Evolutionary conservation across 2,113 vertebrate genomes (phyloP), one percentile per base, ranked within the genome.

Genomic region (Centrocercus urophasianus): DNA sequence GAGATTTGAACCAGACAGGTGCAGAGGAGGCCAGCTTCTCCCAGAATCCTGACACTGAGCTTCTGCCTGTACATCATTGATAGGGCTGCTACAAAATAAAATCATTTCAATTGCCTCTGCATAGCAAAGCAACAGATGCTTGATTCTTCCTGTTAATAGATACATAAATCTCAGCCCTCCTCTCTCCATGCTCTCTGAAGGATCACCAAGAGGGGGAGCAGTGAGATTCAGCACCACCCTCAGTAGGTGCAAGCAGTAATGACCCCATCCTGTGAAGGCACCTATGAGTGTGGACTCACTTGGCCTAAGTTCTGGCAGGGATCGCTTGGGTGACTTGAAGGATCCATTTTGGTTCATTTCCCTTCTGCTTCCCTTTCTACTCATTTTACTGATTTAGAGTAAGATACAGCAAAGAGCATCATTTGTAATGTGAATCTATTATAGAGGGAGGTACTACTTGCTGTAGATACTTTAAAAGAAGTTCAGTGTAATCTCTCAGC

Each of bases 321-420:
- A 65, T 50, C 36, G 57, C 5, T 1, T 80, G 17, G 22, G 17
- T 59, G 45, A 63, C n/a, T 57, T 70, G 45, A 24, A 86, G 21
- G 21, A 92, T 66, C 6, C 0, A 0, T 24, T 30, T 0, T 34
- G 11, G 5, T 59, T 89, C 30, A 83, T 16, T 48, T 11, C 20
- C 36, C 8, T 7, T 65, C 10, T 20, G 20, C 10, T 63, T 60
- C 10, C 38, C 25, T 81, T 78, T 89, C 50, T 93, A 67, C 12
- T 34, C 15, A 36, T 67, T 17, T 77, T 38, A 50, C 42, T 25
- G 25, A 83, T 86, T 52, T 42, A 78, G 42, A 52, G 8, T 25
- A 84, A 91, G 92, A 85, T 57, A 79, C 5, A 72, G 25, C 50
- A 83, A 61, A 47, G 52, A 90, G 30, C 11, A 10, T 50, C 18